Base-by-base conservation (phyloP, 2,797 vertebrate species). In the Euthynnus affinis region DNA sequence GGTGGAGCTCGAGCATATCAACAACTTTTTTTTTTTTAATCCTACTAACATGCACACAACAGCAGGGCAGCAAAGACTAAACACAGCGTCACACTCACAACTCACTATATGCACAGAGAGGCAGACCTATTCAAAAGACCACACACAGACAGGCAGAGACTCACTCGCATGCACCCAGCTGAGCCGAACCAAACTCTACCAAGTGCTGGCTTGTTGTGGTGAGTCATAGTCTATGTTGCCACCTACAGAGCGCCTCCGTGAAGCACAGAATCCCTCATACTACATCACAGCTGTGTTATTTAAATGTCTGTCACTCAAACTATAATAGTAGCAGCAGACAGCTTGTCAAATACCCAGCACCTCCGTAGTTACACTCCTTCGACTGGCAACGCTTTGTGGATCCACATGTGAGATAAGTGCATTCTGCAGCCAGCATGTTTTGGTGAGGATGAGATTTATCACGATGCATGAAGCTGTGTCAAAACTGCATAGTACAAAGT, bases 201-300 rank as follows among this genome's bases (percentile, higher is more conserved):
- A 62, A 60, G 66, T 5, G 0, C 27, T 27, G 56, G 49, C 63
- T 61, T 42, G 78, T 51, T 51, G 77, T 69, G 60, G 61, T 68
- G 67, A 87, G 72, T 82, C 64, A 74, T 65, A 90, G 89, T 86
- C 85, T 81, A 6, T 81, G 89, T 87, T 90, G 93, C 91, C 93
- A 91, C 91, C 93, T 92, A 90, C 89, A 90, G 92, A 89, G 88
- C 78, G 62, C n/a, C 70, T 56, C 80, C 27, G 32, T 25, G 66
- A 34, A 89, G 69, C 88, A 87, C 87, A 87, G n/a, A 40, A 23
- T 25, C 59, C 15, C 22, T 66, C 65, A 7, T 3, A 6, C 7
- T 49, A 57, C 83, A 80, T 60, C 72, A 68, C 78, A 81, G 75
- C 73, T 57, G 63, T 66, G 59, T 23, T 23, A 14, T 52, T 60